Evolutionary conservation across 2,797 vertebrate genomes (phyloP), one percentile per base, ranked within the genome.

Genomic region (Myotis findleyi): DNA sequence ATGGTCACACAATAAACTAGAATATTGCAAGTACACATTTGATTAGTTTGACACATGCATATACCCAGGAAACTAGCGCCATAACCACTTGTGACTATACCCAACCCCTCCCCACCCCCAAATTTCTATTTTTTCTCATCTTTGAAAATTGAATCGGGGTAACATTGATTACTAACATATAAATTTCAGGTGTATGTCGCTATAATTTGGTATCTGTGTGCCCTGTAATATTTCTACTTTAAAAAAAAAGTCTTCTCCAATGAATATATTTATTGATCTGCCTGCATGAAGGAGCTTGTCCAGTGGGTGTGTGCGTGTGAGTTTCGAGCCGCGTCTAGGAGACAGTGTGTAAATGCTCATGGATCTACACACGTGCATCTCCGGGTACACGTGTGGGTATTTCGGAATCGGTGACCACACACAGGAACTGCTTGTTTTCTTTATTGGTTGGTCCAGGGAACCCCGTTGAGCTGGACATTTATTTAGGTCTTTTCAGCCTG

Each of bases 311-410:
- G 27, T n/a, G 27, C 0, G 0, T n/a, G 62, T 59, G 68, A 21
- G 55, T 72, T 75, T 47, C 18, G 11, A 72, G 49, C 27, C 8
- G 33, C 16, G 0, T 44, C 17, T n/a, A 27, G 36, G 53, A 25
- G 25, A n/a, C 1, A 1, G 8, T 30, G 25, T 64, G 53, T 55
- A 3, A 30, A 59, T 17, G 27, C 4, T 72, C 57, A 4, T 0
- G 1, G 18, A 13, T 38, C 57, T 75, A 17, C 36, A 33, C 49
- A 10, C 5, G 2, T 51, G 16, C 11, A 8, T 68, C 79, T 92
- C 49, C 47, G 79, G 13, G 57, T 3, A 18, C 0, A 2, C 62
- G 1, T 36, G 47, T 68, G 79, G 30, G 27, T 66, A 1, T 23
- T 5, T 38, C 8, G 10, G 6, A 11, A 72, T 53, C 36, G 68